phyloP scores from a whole-genome alignment of 2,888 invertebrate species.

The Lamellibrachia columna region DNA sequence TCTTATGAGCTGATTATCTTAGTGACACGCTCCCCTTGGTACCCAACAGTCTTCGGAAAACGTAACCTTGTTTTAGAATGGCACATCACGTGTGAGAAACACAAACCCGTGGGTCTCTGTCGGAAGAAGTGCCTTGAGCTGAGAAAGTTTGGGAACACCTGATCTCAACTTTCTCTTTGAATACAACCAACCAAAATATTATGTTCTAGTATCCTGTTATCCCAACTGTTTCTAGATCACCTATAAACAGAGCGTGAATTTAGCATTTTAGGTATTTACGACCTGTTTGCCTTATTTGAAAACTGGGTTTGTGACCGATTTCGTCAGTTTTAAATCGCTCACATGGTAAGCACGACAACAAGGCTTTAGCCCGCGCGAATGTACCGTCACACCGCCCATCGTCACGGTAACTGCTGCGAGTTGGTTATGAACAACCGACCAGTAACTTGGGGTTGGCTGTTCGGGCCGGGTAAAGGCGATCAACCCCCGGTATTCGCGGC shows the following conservation, averaged over 20 bases:
- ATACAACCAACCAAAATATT: too few species aligned
- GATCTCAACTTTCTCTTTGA: too few species aligned
- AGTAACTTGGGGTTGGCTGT: conserved; percentile 3
- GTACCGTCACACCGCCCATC: background rate
- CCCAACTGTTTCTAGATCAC: too few species aligned
- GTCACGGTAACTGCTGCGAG: background rate
- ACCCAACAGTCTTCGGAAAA: background rate
- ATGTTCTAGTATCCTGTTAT: too few species aligned
- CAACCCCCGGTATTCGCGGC: background rate
- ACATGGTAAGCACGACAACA: background rate
- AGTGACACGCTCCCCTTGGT: background rate
- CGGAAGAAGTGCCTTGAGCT: background rate
- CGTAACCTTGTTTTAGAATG: background rate
- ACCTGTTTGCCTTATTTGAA: background rate
- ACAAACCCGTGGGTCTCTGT: too few species aligned
- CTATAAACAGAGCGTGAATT: too few species aligned
- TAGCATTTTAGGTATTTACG: too few species aligned
- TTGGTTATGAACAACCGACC: background rate
- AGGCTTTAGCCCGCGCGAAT: background rate
- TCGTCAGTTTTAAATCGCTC: background rate
- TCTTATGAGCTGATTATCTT: background rate
- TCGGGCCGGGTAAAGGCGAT: background rate
- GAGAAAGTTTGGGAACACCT: background rate
- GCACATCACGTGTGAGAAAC: background rate
- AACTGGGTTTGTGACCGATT: background rate